Percentiles rank a stretch among this genome's conserved stretches.
phyloP scores from a whole-genome alignment of 53 echinoderm and acorn worm genomes.

The Stichopus horrens region DNA sequence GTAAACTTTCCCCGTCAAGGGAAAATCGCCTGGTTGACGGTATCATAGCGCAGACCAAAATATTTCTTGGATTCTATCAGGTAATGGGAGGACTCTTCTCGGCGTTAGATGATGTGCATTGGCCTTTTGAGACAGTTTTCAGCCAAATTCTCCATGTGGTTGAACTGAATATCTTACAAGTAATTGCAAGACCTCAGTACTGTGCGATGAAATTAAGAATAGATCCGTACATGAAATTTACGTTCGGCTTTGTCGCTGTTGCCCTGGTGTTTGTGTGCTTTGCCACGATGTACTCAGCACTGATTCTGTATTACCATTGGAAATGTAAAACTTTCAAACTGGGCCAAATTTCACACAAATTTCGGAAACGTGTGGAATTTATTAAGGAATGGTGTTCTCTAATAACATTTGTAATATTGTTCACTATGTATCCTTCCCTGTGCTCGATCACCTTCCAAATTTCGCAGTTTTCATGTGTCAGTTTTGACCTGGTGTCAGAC shows the following conservation, averaged over 20 bases:
- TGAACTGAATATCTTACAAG: constrained; percentile 6
- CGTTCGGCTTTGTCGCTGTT: background rate
- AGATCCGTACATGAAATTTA: constrained; percentile 10
- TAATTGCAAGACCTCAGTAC: constrained; percentile 8
- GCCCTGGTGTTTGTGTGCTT: background rate
- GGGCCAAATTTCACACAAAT: background rate
- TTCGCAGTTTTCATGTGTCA: background rate
- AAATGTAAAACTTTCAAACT: background rate
- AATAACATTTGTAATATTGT: constrained; percentile 13
- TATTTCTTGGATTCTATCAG: constrained; percentile 25
- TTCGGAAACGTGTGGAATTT: background rate
- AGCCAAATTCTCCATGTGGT: background rate
- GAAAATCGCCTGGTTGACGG: background rate
- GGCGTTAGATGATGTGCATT: constrained; percentile 13
- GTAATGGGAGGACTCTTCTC: constrained; percentile 22
- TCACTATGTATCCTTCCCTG: constrained; percentile 13
- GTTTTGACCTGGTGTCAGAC: background rate
- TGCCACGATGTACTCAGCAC: background rate
- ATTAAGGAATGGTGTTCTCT: constrained; percentile 17
- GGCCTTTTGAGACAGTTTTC: background rate
- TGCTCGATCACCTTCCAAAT: constrained; percentile 31
- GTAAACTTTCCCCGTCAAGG: background rate
- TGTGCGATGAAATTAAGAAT: background rate
- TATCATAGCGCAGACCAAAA: constrained; percentile 14
- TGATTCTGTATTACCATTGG: background rate